phyloP scores from a whole-genome alignment of 2,888 invertebrate species.

The Phlogophora meticulosa region DNA sequence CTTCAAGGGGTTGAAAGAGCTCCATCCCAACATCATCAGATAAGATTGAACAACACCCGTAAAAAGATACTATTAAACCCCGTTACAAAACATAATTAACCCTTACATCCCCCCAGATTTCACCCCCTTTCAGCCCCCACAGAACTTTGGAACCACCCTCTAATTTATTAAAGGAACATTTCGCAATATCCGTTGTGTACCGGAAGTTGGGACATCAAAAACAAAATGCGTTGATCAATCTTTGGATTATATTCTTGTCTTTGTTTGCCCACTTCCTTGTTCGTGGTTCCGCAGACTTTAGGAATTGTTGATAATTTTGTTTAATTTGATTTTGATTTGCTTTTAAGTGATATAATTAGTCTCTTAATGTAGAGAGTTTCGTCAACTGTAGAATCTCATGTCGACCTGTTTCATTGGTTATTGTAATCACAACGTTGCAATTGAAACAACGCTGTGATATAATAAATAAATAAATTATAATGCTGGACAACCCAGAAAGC shows the following conservation, averaged over 20 bases:
- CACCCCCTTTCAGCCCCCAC: conserved; percentile 29
- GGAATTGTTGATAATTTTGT: conserved; percentile 11
- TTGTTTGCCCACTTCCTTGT: conserved; percentile 49
- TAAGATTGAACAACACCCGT: conserved; percentile 61
- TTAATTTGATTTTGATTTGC: conserved; percentile 37
- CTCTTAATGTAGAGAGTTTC: too few species aligned
- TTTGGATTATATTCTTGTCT: conserved; percentile 56
- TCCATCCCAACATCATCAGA: conserved; percentile 35
- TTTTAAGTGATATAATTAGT: background rate
- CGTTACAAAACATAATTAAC: conserved; percentile 68
- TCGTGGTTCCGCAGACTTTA: conserved; percentile 43
- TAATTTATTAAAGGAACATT: conserved; percentile 70
- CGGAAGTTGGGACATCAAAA: conserved; percentile 64
- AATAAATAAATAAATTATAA: too few species aligned
- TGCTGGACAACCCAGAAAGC: too few species aligned
- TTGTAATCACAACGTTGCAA: too few species aligned
- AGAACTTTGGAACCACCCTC: conserved; percentile 55
- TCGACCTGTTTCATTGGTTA: too few species aligned
- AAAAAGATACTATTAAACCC: conserved; percentile 65
- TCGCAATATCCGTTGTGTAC: conserved; percentile 67
- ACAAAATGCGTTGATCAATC: conserved; percentile 67
- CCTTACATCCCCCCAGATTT: conserved; percentile 50
- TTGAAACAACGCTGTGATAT: too few species aligned
- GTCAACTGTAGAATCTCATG: too few species aligned
- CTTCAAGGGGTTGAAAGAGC: conserved; percentile 14